Percentiles rank a stretch among this genome's conserved stretches.
Conservation (phyloP, 2,888 invertebrate species). For the Dasysyrphus tricinctus region DNA sequence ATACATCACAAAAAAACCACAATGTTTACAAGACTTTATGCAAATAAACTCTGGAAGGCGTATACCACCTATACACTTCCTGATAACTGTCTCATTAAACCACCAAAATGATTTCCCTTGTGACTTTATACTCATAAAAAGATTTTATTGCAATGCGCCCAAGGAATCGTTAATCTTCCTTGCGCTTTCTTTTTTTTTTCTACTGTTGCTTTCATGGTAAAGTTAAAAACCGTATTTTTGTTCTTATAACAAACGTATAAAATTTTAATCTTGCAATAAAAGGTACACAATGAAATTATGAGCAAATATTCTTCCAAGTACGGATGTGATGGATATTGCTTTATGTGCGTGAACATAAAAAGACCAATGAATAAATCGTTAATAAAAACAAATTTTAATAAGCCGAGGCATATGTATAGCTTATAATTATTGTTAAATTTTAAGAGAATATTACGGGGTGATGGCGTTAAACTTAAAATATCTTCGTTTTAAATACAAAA, state of each 20-base stretch:
- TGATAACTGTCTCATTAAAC: background rate
- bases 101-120: constrained; percentile 12
- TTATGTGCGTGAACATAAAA: constrained; percentile 34
- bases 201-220: background rate
- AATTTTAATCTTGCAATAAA: constrained; percentile 29
- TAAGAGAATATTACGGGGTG: too few species aligned
- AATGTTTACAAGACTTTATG: constrained; percentile 1
- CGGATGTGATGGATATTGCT: background rate
- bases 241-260: constrained; percentile 13
- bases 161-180: constrained; percentile 31
- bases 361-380: background rate
- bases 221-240: background rate
- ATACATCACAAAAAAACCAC: background rate
- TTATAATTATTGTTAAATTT: background rate
- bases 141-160: constrained; percentile 13
- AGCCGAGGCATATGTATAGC: too few species aligned
- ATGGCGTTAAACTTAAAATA: too few species aligned
- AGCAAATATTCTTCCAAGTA: background rate
- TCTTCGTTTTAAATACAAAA: too few species aligned
- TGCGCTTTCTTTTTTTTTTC: background rate
- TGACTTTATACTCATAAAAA: constrained; percentile 17
- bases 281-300: constrained; percentile 2
- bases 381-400: background rate
- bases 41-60: constrained; percentile 1
- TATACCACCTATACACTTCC: constrained; percentile 3